Base-by-base conservation (phyloP, 2,113 vertebrate species). In the Trogon melanurus region DNA sequence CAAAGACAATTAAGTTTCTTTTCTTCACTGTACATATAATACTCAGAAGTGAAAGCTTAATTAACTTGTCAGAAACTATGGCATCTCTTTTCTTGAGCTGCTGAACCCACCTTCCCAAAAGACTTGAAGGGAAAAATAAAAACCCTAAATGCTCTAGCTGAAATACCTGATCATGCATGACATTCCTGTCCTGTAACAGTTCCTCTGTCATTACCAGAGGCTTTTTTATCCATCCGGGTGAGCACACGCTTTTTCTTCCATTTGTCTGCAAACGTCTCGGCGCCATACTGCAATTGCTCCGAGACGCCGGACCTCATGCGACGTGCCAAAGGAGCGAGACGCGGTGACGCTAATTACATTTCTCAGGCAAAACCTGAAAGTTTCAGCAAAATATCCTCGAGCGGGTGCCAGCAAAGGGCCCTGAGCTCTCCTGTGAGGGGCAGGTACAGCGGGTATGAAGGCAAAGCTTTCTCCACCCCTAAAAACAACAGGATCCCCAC, bases 1-100 rank as follows among this genome's bases (percentile, higher is more conserved):
- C 97, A 98, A 98, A 98, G 98, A 98, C 97, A 98, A 98, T 98
- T 98, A 98, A 98, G 95, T 97, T 97, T 96, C 97, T 97, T 97
- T 97, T 96, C 95, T 96, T 97, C 97, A 86, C 97, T 94, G 91
- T 97, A 98, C 97, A 97, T 98, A 97, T 98, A 98, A 97, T 98
- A 95, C 97, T 98, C 97, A 97, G 97, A 98, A 98, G 94, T 98
- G 98, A 98, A 98, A 98, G 98, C 98, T 98, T 98, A 98, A 98
- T 98, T 98, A 98, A 98, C 97, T 98, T 98, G 98, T 98, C 98
- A 98, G 97, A 98, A 97, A 96, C 60, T 60, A 48, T 96, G 95
- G 98, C 97, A 97, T 97, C 97, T 98, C 97, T 96, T 98, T 98
- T 97, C 97, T 97, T 94, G 97, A 97, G 97, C 96, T 97, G 96